Evolutionary conservation across 2,113 vertebrate species (phyloP).

Genomic region (Morone saxatilis): DNA sequence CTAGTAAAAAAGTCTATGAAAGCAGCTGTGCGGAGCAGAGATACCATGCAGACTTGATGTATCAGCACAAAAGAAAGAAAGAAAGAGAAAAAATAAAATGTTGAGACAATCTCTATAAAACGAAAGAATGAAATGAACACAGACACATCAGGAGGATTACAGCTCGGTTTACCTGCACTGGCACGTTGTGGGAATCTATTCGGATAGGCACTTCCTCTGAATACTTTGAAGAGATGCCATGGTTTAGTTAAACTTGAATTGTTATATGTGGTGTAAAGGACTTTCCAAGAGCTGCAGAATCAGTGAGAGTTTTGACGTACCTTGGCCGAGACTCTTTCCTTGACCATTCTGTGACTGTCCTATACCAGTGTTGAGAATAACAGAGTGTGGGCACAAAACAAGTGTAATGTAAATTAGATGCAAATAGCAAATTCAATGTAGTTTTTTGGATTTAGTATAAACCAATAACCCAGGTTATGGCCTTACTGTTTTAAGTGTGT

Average conservation of each 20-base stretch:
- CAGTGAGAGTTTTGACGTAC: conserved; percentile 80
- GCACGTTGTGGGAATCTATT: conserved; percentile 81
- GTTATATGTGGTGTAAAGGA: conserved; percentile 11
- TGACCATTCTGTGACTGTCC: conserved; percentile 86
- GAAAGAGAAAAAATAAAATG: not conserved
- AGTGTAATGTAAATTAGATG: not conserved
- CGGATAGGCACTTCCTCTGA: conserved; percentile 83
- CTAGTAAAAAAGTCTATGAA: conserved; percentile 29
- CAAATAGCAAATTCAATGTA: conserved; percentile 3
- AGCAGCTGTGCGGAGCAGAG: conserved; percentile 59
- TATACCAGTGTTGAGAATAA: conserved; percentile 78
- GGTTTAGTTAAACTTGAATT: conserved; percentile 64
- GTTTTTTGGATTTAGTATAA: not conserved
- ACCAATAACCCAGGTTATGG: not conserved
- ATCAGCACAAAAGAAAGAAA: conserved; percentile 16
- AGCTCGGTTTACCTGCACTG: conserved; percentile 85
- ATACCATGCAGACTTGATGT: conserved; percentile 60
- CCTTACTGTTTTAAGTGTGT: conserved; percentile 22
- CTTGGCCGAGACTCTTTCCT: conserved; percentile 85
- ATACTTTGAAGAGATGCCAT: conserved; percentile 87
- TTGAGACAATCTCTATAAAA: conserved; percentile 1
- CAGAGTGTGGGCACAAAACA: conserved; percentile 62
- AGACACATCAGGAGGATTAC: conserved; percentile 37
- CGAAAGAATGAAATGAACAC: conserved; percentile 3
- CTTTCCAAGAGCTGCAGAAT: conserved; percentile 28